Evolutionary conservation across 2,113 vertebrate genomes (phyloP), one percentile per base, ranked within the genome.

Genomic region (Caretta caretta): DNA sequence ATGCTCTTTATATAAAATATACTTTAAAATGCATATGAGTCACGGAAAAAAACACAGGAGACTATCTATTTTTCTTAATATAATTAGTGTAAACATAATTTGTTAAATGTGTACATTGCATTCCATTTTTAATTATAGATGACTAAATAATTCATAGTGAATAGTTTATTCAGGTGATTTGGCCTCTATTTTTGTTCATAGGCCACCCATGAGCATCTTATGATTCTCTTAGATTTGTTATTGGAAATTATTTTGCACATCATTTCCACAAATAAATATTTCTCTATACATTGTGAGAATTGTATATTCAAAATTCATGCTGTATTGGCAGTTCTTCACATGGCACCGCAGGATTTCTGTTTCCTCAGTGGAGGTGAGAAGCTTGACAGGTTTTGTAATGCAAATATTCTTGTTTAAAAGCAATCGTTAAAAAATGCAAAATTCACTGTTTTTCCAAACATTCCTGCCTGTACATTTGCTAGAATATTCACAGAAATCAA

Each of bases 181-280:
- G 6, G 86, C 83, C 16, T 16, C 10, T 49, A 59, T 83, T 59
- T 83, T 27, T 83, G 19, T 57, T 29, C 80, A 20, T n/a, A 35
- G 25, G 24, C 29, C 31, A 48, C 10, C 2, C 11, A 6, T 29
- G 46, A 35, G 10, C 14, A 42, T 14, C 76, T 81, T 19, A 5
- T 3, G 49, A 10, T 59, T 49, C 20, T 1, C 46, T 0, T 78
- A 72, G 19, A 2, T 87, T 84, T 81, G 22, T 87, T 83, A 20
- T 46, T 0, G 0, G 81, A 16, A 29, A 25, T 7, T 56, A 49
- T 11, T 42, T 1, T 1, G 59, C 0, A 1, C 17, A 3, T 42
- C 0, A 0, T 80, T 79, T 83, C 76, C 46, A 82, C 3, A 6
- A 48, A 53, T 75, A 56, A 87, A 80, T 27, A 2, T 54, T 82